Conservation (phyloP, 2,888 invertebrate species). For the Leptarthrus brevirostris region DNA sequence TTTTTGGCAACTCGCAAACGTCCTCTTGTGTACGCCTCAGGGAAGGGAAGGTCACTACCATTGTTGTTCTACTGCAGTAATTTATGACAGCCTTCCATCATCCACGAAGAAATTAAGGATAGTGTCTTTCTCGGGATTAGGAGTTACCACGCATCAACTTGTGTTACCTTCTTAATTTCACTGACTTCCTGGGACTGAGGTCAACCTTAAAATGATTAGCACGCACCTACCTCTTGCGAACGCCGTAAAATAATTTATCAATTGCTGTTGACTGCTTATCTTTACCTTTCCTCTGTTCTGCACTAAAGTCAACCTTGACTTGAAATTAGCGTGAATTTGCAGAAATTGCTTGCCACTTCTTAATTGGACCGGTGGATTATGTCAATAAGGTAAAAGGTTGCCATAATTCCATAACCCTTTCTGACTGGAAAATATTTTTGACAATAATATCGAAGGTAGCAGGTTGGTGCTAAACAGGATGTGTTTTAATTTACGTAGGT, state of each 20-base stretch:
- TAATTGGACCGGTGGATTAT: too few relatives aligned
- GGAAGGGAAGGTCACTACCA: constrained; percentile 2
- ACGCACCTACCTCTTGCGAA: not conserved
- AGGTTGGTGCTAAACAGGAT: too few relatives aligned
- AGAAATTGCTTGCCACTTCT: too few relatives aligned
- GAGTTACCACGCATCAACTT: not conserved
- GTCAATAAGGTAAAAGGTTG: too few relatives aligned
- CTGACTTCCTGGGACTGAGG: constrained; percentile 27
- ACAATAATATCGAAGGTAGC: too few relatives aligned
- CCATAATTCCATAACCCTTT: too few relatives aligned
- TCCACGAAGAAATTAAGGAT: not conserved
- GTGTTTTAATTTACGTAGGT: too few relatives aligned
- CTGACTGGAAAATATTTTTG: too few relatives aligned
- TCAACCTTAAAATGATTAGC: constrained; percentile 13
- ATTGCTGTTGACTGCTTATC: not conserved
- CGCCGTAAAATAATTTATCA: constrained; percentile 3
- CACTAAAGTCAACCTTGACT: not conserved
- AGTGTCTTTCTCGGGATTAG: constrained; percentile 3
- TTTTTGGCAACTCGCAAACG: constrained; percentile 13
- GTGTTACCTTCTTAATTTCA: not conserved
- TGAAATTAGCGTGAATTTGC: not conserved
- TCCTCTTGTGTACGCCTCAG: not conserved
- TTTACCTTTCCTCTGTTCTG: not conserved
- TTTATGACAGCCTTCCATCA: constrained; percentile 28
- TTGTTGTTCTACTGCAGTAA: not conserved